Base-by-base conservation (phyloP, 2,797 vertebrate genomes). In the Onychomys torridus region DNA sequence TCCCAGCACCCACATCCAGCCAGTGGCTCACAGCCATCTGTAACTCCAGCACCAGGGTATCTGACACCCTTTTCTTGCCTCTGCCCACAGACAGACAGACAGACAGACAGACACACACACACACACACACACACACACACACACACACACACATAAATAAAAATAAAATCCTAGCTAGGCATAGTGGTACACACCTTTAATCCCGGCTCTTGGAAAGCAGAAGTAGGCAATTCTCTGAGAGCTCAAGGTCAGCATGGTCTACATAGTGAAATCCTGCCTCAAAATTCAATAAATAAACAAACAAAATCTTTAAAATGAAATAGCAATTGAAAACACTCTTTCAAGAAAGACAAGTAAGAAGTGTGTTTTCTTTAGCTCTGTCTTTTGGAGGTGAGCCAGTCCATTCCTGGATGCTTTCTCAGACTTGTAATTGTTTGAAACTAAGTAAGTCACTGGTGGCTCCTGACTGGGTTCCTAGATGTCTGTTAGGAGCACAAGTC, bases 401-500 rank as follows among this genome's bases (percentile, higher is more conserved):
- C 96, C 6, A 55, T 94, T 82, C 95, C 6, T 91, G 37, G 65
- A 37, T 93, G 69, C 84, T 89, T 49, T 82, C 77, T 96, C 46
- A 55, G 61, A 67, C 77, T 93, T 91, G 43, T 14, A 83, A 84
- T 37, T 27, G 63, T 65, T 55, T 83, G 32, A 83, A 94, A 85
- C n/a, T 73, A 94, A 88, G 91, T 88, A 92, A 73, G 65, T 40
- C 21, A 7, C 59, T 86, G 67, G 59, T 71, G 71, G 71, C 0
- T 94, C 96, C 16, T 83, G 93, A 94, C 61, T 61, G 40, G 52
- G 27, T 93, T 95, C 93, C 96, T 88, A 65, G 49, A 73, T 1
- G 0, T 87, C 79, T 91, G 91, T 46, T 77, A 67, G 78, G 69
- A 55, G 84, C 43, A 97, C 52, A 81, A 79, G 93, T 90, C 83